phyloP scores from a whole-genome alignment of 2,888 invertebrate genomes.

The Campoletis raptor region DNA sequence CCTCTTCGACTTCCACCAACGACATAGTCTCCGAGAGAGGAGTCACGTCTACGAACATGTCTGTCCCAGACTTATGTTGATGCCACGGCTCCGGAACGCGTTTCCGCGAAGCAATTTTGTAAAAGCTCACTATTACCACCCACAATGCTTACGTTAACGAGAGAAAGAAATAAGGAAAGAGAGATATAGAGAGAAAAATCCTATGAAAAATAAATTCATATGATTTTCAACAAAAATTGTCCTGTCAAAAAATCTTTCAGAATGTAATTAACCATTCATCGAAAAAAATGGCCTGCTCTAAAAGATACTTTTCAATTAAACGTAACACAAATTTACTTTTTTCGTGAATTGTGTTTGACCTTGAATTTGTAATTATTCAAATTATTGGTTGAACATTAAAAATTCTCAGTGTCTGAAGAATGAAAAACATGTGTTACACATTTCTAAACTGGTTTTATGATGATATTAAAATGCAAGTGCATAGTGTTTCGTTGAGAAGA shows the following conservation, averaged over 20 bases:
- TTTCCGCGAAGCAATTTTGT: slow-evolving; percentile 66
- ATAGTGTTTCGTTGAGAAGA: neutral
- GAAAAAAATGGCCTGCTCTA: neutral
- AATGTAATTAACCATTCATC: neutral
- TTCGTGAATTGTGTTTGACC: neutral
- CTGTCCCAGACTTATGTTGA: slow-evolving; percentile 46
- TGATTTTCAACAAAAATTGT: neutral
- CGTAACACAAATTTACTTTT: neutral
- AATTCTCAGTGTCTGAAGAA: neutral
- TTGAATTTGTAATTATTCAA: neutral
- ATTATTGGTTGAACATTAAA: neutral
- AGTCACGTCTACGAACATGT: slow-evolving; percentile 62
- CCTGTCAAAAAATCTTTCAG: neutral
- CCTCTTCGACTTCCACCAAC: slow-evolving; percentile 17
- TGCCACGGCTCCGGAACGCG: slow-evolving; percentile 15
- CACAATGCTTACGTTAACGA: slow-evolving; percentile 41
- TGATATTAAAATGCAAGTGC: neutral
- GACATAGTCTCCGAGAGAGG: slow-evolving; percentile 33
- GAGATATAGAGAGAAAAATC: neutral
- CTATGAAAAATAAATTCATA: neutral
- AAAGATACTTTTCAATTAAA: neutral
- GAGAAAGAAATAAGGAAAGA: neutral
- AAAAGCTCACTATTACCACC: slow-evolving; percentile 66
- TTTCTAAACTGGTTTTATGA: neutral
- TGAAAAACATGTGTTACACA: neutral